Percentiles rank a stretch among this genome's conserved stretches.
Evolutionary conservation across 2,888 invertebrate species (phyloP).

Genomic region (Diarsia brunnea): DNA sequence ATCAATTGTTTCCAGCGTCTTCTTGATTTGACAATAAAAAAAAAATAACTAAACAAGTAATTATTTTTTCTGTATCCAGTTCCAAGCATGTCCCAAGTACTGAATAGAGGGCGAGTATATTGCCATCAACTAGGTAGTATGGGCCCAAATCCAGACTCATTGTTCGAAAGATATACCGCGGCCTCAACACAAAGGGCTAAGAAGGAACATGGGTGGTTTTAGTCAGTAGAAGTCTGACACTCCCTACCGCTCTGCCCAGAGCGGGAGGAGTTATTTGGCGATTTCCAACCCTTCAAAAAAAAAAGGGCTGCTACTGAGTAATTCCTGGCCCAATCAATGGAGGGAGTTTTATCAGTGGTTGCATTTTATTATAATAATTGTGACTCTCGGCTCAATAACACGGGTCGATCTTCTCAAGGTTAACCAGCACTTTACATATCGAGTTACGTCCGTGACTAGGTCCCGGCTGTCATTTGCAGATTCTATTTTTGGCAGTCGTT

Average conservation of each 20-base stretch:
- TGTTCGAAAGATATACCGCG: too few relatives aligned
- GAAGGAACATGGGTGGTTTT: too few relatives aligned
- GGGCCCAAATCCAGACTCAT: neutral
- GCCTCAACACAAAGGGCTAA: too few relatives aligned
- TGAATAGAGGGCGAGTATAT: neutral
- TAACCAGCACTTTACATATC: neutral
- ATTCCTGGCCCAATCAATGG: neutral
- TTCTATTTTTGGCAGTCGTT: neutral
- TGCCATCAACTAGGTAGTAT: neutral
- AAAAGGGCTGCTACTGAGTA: neutral
- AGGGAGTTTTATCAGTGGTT: neutral
- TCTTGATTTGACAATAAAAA: conserved; percentile 39
- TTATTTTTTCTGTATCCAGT: neutral
- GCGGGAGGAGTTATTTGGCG: too few relatives aligned
- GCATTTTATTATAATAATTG: neutral
- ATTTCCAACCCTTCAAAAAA: too few relatives aligned
- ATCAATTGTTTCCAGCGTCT: conserved; percentile 77
- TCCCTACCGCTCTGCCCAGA: too few relatives aligned
- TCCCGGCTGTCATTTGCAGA: neutral
- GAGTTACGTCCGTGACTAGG: neutral
- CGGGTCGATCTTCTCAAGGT: neutral
- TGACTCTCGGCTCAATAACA: neutral
- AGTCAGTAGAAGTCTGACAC: too few relatives aligned
- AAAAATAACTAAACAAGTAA: neutral
- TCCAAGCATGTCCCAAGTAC: neutral